These are phyloP conservation scores for Polia nebulosa DNA, from an alignment of 2,888 invertebrate species.

Conservation along the genomic window DNA sequence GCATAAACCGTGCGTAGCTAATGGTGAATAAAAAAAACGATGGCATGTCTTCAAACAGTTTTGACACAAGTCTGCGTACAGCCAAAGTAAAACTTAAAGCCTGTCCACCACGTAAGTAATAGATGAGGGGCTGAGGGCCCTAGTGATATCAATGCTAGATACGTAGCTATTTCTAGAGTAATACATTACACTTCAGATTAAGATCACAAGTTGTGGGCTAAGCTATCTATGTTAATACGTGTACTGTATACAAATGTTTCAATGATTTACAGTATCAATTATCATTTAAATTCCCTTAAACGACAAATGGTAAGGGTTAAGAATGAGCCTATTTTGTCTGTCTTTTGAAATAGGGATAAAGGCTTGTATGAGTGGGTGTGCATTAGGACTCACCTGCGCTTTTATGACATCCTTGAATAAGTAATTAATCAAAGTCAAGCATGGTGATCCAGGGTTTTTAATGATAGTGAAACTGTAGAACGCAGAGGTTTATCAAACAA, in stretches of 20 bases:
- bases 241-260: constrained; percentile 34
- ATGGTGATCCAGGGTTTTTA: background rate
- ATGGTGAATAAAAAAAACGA: too few species aligned
- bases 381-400: background rate
- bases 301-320: constrained; percentile 9
- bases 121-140: constrained; percentile 19
- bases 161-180: constrained; percentile 35
- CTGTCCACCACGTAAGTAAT: background rate
- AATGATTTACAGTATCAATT: constrained; percentile 43
- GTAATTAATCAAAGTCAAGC: background rate
- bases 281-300: constrained; percentile 19
- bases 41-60: too few species aligned
- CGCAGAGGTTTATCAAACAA: background rate
- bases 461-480: background rate
- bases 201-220: constrained; percentile 24
- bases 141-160: constrained; percentile 39
- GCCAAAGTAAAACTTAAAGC: constrained; percentile 7
- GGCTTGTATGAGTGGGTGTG: background rate
- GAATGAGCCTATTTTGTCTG: background rate
- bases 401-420: background rate
- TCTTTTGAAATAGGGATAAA: constrained; percentile 1
- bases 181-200: constrained; percentile 49
- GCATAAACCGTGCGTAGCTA: too few species aligned
- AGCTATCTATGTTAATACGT: constrained; percentile 54
- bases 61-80: background rate